Evolutionary conservation across 2,797 vertebrate genomes (phyloP).

Genomic region (Halcyon leucocephala): DNA sequence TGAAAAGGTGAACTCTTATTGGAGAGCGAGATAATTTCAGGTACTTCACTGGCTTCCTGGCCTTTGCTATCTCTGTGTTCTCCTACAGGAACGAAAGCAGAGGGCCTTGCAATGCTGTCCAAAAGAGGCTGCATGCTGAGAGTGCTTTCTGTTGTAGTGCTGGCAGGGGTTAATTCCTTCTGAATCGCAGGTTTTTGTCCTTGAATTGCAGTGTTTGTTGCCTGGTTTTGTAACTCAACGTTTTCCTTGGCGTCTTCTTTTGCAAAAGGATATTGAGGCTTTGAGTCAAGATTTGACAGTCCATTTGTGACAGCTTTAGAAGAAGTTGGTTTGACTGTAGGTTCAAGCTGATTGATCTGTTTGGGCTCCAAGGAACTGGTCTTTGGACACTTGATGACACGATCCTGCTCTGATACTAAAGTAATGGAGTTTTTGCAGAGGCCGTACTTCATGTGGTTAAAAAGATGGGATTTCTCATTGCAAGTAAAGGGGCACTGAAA

Average conservation of each 20-base stretch:
- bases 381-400: slow-evolving; percentile 83
- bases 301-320: slow-evolving; percentile 65
- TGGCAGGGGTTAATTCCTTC: slow-evolving; percentile 47
- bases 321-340: slow-evolving; percentile 54
- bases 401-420: slow-evolving; percentile 90
- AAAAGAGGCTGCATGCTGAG: slow-evolving; percentile 56
- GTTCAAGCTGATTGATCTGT: slow-evolving; percentile 68
- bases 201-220: slow-evolving; percentile 50
- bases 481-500: slow-evolving; percentile 99
- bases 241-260: slow-evolving; percentile 82
- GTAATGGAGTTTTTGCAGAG: slow-evolving; percentile 98
- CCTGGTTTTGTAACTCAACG: slow-evolving; percentile 58
- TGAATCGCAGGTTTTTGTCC: slow-evolving; percentile 59
- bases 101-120: slow-evolving; percentile 79
- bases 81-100: slow-evolving; percentile 90
- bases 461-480: slow-evolving; percentile 98
- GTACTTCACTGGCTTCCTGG: slow-evolving; percentile 58
- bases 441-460: slow-evolving; percentile 99
- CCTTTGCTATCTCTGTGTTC: slow-evolving; percentile 81
- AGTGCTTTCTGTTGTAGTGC: slow-evolving; percentile 41
- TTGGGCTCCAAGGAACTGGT: slow-evolving; percentile 64
- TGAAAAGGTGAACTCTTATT: slow-evolving; percentile 76
- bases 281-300: slow-evolving; percentile 59
- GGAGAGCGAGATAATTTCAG: slow-evolving; percentile 63
- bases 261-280: slow-evolving; percentile 64